Evolutionary conservation across 2,888 invertebrate genomes (phyloP).

Genomic region (Epinotia ramella): DNA sequence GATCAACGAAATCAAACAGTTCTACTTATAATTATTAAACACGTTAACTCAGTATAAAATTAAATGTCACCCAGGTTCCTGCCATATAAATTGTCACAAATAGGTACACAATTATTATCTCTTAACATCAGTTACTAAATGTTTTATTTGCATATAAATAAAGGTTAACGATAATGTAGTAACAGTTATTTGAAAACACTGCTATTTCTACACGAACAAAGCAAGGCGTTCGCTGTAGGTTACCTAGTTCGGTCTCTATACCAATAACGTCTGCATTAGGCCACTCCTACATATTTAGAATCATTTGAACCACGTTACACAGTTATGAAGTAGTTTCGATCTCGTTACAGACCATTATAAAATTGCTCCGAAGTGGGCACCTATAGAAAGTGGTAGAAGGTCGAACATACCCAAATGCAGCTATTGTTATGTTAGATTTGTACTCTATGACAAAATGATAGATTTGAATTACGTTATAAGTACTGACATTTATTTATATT

Average conservation of each 20-base stretch:
- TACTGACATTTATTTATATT: conserved; percentile 10
- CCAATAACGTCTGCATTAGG: conserved; percentile 52
- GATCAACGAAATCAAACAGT: conserved; percentile 8
- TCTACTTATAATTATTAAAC: not conserved
- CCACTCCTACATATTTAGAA: conserved; percentile 64
- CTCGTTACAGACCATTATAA: conserved; percentile 64
- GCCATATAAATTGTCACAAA: conserved; percentile 21
- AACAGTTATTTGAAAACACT: conserved; percentile 20
- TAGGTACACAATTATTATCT: conserved; percentile 26
- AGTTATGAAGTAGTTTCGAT: conserved; percentile 56
- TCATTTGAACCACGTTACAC: conserved; percentile 53
- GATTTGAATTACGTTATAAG: conserved; percentile 30
- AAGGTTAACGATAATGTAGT: conserved; percentile 26
- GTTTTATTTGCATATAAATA: conserved; percentile 33
- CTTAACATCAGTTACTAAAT: conserved; percentile 13
- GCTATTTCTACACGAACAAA: conserved; percentile 9
- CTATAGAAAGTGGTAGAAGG: conserved; percentile 46
- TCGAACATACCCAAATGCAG: conserved; percentile 42
- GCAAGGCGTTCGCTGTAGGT: conserved; percentile 18
- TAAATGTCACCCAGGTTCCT: conserved; percentile 5
- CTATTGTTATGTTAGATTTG: conserved; percentile 44
- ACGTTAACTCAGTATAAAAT: conserved; percentile 8
- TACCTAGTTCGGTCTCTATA: conserved; percentile 41
- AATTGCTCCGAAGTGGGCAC: conserved; percentile 57
- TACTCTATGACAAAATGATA: conserved; percentile 41